Conservation (phyloP, 2,888 invertebrate species). For the Tethea ocularis region DNA sequence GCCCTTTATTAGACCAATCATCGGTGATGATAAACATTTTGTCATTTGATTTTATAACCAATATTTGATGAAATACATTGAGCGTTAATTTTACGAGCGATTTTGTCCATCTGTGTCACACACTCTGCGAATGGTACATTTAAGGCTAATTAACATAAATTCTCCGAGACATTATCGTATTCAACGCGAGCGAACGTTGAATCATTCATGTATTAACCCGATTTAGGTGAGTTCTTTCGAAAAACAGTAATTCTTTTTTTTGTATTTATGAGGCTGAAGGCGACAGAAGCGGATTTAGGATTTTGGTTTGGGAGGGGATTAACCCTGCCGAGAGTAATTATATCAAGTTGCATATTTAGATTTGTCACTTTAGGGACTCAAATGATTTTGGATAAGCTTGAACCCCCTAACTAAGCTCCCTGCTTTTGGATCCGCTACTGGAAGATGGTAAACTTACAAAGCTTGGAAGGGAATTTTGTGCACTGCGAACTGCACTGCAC, state of each 20-base stretch:
- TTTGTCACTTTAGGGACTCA: too few species aligned
- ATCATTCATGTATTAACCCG: background rate
- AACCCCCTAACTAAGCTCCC: too few species aligned
- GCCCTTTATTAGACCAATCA: too few species aligned
- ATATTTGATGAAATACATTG: background rate
- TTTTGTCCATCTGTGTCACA: constrained; percentile 4
- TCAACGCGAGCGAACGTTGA: background rate
- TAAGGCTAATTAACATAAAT: constrained; percentile 46
- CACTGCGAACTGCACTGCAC: too few species aligned
- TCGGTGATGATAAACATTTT: background rate
- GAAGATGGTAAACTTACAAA: too few species aligned
- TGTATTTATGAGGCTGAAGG: background rate
- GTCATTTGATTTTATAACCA: background rate
- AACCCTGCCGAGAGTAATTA: too few species aligned
- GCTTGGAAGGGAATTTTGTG: too few species aligned
- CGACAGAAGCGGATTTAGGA: too few species aligned
- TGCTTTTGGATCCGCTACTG: too few species aligned
- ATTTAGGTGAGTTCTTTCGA: constrained; percentile 11
- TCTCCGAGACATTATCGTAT: constrained; percentile 37
- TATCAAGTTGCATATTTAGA: too few species aligned
- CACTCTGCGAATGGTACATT: constrained; percentile 27
- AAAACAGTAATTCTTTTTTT: background rate
- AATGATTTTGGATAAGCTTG: too few species aligned
- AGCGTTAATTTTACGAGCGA: constrained; percentile 3
- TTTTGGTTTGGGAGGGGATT: too few species aligned